Conservation (phyloP, 2,113 vertebrate species). For the Sapajus apella region DNA sequence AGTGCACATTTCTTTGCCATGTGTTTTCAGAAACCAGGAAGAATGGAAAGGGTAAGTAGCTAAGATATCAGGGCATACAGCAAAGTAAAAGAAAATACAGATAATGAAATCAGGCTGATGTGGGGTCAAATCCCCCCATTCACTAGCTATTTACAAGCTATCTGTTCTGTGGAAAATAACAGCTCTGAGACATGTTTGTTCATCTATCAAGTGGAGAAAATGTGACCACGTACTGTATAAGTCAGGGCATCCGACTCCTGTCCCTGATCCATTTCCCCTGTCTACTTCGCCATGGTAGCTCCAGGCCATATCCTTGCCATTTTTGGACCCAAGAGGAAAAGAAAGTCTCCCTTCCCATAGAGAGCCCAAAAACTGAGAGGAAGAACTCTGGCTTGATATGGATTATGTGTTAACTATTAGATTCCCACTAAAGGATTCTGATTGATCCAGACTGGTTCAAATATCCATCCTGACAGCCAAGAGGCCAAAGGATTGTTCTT, state of each 20-base stretch:
- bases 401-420: not conserved
- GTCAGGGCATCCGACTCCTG: not conserved
- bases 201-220: not conserved
- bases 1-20: not conserved
- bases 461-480: not conserved
- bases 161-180: not conserved
- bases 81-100: not conserved
- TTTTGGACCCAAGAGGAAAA: not conserved
- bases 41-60: not conserved
- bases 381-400: not conserved
- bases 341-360: not conserved
- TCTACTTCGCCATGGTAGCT: not conserved
- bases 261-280: not conserved
- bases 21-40: not conserved
- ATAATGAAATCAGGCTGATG: not conserved
- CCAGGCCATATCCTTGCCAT: not conserved
- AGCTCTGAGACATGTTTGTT: not conserved
- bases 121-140: not conserved
- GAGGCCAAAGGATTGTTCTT: not conserved
- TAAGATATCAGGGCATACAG: not conserved
- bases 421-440: not conserved
- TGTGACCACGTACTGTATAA: not conserved
- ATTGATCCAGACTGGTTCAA: not conserved
- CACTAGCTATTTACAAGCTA: not conserved
- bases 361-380: not conserved